Evolutionary conservation across 2,888 invertebrate genomes (phyloP), one percentile per base, ranked within the genome.

Genomic region (Cosmopolites sordidus): DNA sequence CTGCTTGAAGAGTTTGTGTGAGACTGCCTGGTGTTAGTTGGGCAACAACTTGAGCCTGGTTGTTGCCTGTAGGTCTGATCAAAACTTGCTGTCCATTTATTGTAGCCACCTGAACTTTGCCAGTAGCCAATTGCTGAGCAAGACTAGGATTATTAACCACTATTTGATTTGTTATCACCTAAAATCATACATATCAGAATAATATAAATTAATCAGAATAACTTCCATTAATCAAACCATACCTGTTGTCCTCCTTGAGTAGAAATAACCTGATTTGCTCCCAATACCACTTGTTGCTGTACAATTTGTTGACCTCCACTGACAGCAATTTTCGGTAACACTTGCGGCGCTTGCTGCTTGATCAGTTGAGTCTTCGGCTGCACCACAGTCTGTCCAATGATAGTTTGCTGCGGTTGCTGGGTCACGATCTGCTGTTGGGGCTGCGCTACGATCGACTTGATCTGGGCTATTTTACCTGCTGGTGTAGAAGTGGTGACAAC

Each of bases 41-140:
- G 1, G 85, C 86, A 15, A 89, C 87, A 49, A 89, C 85, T 72
- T 88, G 87, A 6, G 86, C 86, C 66, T 86, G 86, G 68, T 86
- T 86, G 69, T 87, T 87, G 45, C 88, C 87, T 8, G 89, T 82
- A 1, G 87, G 85, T 41, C 89, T 79, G 54, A 92, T 87, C 39
- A 91, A 78, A 18, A 92, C 89, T 72, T 91, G 91, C 67, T 91
- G 91, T 0, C 91, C 91, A 69, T 88, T 88, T 17, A 92, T 85
- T 0, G 88, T 89, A 0, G 90, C 89, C 50, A 92, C 78, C 69
- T 90, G 89, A 6, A 90, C 82, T 71, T 90, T 91, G 5, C 90
- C 91, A 12, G 86, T 81, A 1, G 89, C 88, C 56, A 92, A 78
- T 70, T 91, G 90, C 68, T 89, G 89, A 12, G 87, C 89, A 37